Evolutionary conservation across 2,113 vertebrate genomes (phyloP).

Genomic region (Mesitornis unicolor): DNA sequence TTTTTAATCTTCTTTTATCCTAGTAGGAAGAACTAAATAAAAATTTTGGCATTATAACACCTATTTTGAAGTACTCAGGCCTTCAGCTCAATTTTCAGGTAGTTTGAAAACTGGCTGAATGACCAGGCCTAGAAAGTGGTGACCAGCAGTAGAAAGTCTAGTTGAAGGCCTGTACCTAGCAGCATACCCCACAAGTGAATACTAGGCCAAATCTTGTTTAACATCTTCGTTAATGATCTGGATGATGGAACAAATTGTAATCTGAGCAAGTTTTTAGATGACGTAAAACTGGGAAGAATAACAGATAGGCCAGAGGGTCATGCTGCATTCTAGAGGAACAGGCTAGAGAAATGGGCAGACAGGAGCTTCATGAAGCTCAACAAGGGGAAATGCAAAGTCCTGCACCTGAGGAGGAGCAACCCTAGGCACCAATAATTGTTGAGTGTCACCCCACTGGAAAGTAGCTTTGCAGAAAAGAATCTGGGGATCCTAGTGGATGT

Average conservation of each 20-base stretch:
- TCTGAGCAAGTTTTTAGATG: background rate
- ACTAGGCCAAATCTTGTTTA: background rate
- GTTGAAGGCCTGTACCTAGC: background rate
- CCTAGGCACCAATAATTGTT: background rate
- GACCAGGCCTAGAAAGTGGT: background rate
- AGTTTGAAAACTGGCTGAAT: background rate
- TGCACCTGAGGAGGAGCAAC: background rate
- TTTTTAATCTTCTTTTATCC: conserved; percentile 42
- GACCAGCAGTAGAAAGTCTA: background rate
- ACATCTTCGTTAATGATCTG: background rate
- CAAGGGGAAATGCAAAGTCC: background rate
- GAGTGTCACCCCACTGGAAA: rapidly evolving
- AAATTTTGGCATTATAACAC: background rate
- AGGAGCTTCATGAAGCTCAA: background rate
- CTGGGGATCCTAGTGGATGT: background rate
- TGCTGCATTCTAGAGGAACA: background rate
- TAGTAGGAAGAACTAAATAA: background rate
- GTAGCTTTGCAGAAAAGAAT: background rate
- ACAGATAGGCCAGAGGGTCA: background rate
- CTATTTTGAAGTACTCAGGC: background rate
- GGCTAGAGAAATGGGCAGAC: background rate
- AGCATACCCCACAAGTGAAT: background rate
- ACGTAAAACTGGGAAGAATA: background rate
- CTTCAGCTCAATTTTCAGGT: background rate
- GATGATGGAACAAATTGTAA: background rate